Evolutionary conservation across 2,113 vertebrate genomes (phyloP).

Genomic region (Bos taurus): ARS-UCD2.0 NC_037357.1:25734501-25735000

Average conservation of each 20-base stretch:
- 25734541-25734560: not conserved
- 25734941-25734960: not conserved
- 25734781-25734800: too few relatives aligned
- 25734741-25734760: too few relatives aligned
- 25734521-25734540: not conserved
- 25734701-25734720: not conserved
- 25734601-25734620: not conserved
- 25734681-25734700: not conserved
- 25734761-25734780: not conserved
- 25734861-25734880: not conserved
- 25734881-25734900: too few relatives aligned
- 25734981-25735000: not conserved
- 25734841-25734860: not conserved
- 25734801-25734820: not conserved
- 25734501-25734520: not conserved
- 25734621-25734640: not conserved
- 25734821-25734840: not conserved
- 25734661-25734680: not conserved
- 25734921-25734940: not conserved
- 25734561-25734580: not conserved
- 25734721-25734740: not conserved
- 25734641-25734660: not conserved
- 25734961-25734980: not conserved
- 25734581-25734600: not conserved
- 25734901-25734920: not conserved